These are phyloP conservation scores for Entomobrya proxima DNA, from an alignment of 2,888 invertebrate species.

Conservation along the genomic window DNA sequence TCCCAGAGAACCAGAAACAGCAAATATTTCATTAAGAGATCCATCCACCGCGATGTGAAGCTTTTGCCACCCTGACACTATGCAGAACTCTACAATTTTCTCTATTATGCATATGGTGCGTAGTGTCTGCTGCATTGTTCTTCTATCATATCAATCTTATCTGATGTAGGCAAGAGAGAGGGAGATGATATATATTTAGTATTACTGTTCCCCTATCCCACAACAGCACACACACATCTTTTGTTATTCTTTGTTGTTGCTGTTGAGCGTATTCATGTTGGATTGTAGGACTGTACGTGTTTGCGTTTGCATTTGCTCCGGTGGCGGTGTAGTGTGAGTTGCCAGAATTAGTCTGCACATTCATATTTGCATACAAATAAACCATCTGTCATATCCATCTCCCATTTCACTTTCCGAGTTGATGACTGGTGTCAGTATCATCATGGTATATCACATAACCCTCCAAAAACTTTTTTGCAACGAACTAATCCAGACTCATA, in stretches of 20 bases:
- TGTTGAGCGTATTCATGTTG: conserved; percentile 2
- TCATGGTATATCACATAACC: conserved; percentile 46
- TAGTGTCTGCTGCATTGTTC: conserved; percentile 28
- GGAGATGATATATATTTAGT: neutral
- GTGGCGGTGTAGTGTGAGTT: conserved; percentile 41
- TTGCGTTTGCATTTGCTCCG: conserved; percentile 19
- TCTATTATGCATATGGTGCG: conserved; percentile 27
- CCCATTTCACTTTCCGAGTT: conserved; percentile 56
- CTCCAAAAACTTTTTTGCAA: conserved; percentile 54
- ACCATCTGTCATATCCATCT: conserved; percentile 70
- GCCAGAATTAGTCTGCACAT: conserved; percentile 64
- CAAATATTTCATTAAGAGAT: conserved; percentile 67
- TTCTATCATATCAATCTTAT: conserved; percentile 40
- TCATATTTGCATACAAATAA: conserved; percentile 72
- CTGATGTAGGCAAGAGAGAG: conserved; percentile 16
- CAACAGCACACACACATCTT: conserved; percentile 13
- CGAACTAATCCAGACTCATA: conserved; percentile 52
- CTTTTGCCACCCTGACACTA: conserved; percentile 66
- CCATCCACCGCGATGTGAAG: conserved; percentile 55
- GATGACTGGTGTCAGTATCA: conserved; percentile 62
- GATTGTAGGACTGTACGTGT: conserved; percentile 4
- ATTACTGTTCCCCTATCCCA: conserved; percentile 16
- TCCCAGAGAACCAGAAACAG: conserved; percentile 49
- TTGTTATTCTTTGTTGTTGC: conserved; percentile 51
- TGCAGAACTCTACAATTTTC: conserved; percentile 31